Evolutionary conservation across 2,797 vertebrate genomes (phyloP).

Genomic region (Poeciliopsis presidionis): DNA sequence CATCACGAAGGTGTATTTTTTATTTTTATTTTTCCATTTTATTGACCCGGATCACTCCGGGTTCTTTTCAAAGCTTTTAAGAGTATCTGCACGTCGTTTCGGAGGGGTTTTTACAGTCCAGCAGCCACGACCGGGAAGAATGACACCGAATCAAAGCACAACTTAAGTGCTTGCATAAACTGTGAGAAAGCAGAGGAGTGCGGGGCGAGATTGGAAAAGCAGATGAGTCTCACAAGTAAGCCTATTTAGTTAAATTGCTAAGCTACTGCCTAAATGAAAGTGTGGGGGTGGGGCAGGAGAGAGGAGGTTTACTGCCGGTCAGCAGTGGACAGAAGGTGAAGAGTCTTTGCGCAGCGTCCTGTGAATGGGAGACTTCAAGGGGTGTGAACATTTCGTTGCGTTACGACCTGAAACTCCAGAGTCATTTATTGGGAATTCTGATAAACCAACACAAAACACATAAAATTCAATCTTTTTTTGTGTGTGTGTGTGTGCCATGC

Average conservation of each 20-base stretch:
- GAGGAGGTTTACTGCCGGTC: constrained; percentile 45
- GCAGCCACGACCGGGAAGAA: constrained; percentile 24
- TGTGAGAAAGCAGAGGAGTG: constrained; percentile 41
- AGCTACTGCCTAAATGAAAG: constrained; percentile 71
- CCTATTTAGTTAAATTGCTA: constrained; percentile 74
- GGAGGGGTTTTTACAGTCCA: constrained; percentile 6
- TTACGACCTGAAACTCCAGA: background rate
- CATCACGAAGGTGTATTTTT: background rate
- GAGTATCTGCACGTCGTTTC: background rate
- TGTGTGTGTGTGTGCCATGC: background rate
- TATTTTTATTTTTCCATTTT: background rate
- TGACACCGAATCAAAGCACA: constrained; percentile 31
- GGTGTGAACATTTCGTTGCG: background rate
- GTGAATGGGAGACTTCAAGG: background rate
- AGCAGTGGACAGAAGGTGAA: constrained; percentile 47
- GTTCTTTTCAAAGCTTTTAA: background rate
- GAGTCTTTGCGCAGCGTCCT: constrained; percentile 16
- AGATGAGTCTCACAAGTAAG: constrained; percentile 63
- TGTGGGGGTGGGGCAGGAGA: constrained; percentile 16
- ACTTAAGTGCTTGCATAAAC: constrained; percentile 52
- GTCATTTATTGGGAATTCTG: background rate
- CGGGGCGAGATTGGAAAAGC: constrained; percentile 42
- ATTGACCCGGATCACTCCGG: background rate
- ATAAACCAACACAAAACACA: background rate
- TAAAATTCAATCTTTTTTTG: too few relatives aligned